These are phyloP conservation scores for Dinoponera quadriceps DNA, from an alignment of 1,140 invertebrate genomes.

Conservation along the genomic window DNA sequence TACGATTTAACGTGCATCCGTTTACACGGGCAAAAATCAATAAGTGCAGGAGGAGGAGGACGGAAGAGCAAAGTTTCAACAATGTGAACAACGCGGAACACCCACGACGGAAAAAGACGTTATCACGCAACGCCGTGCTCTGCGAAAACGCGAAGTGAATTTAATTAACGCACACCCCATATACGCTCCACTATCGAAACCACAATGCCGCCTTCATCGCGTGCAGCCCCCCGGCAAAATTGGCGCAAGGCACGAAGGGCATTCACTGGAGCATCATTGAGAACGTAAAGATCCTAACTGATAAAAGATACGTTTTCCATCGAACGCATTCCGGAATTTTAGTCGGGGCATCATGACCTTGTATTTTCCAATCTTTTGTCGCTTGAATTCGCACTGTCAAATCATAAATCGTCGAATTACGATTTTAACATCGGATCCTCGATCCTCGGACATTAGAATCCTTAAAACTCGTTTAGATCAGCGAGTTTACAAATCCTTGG, in stretches of 20 bases:
- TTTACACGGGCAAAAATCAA: conserved; percentile 19
- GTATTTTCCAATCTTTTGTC: background rate
- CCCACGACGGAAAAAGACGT: background rate
- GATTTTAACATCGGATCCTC: background rate
- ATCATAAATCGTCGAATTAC: background rate
- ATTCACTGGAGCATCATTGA: conserved; percentile 14
- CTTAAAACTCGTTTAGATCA: background rate
- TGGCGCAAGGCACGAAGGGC: conserved; percentile 23
- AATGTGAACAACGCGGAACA: conserved; percentile 12
- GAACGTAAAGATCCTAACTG: conserved; percentile 31
- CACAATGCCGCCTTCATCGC: conserved; percentile 38
- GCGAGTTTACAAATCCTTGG: background rate
- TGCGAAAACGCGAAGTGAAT: conserved; percentile 30
- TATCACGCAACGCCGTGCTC: conserved; percentile 14
- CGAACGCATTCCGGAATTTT: background rate
- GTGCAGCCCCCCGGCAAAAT: conserved; percentile 16
- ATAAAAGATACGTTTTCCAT: conserved; percentile 6
- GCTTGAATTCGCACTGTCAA: background rate
- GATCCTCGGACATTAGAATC: background rate
- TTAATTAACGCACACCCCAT: conserved; percentile 33
- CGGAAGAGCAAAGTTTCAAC: conserved; percentile 38
- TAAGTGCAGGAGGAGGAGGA: background rate
- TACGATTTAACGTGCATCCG: conserved; percentile 8
- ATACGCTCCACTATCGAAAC: background rate
- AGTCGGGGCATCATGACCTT: background rate